Evolutionary conservation across 1,140 invertebrate genomes (phyloP), one percentile per base, ranked within the genome.

Genomic region (Amphibalanus amphitrite): DNA sequence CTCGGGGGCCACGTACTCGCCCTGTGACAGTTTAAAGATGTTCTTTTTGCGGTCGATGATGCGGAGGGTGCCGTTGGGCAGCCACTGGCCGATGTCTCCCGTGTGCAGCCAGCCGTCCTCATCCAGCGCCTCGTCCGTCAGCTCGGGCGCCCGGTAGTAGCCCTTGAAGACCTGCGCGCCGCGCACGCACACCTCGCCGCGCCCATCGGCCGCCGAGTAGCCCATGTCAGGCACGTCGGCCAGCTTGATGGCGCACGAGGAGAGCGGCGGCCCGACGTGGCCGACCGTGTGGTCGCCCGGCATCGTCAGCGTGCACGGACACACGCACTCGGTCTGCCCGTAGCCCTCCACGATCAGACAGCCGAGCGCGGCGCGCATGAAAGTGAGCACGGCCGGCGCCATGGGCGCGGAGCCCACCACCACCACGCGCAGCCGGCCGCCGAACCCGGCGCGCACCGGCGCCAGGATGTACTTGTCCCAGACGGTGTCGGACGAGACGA

Each of bases 221-320:
- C 96, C 92, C 93, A 98, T 97, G 80, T 98, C 95, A 71, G 95
- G 93, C 71, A 98, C 94, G 82, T 97, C 95, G 28, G 90, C 89
- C 74, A 98, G 81, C 85, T 97, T 97, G 69, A 97, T 85, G 79
- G 89, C 90, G 79, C 89, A 91, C 81, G 93, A 96, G 69, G 90
- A 87, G 38, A 97, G 86, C 69, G 95, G 95, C 75, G 93, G 92
- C 69, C 95, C 94, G 73, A 74, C 72, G 71, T 75, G 74, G 80
- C 93, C 92, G 70, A 91, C 88, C 38, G 88, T 85, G 79, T 88
- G 85, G 79, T 97, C 94, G 23, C 92, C 92, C 83, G 93, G 91
- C 73, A 96, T 86, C 13, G 92, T 95, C 8, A 95, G 82, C 28
- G 92, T 91, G 33, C 93, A 89, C 29, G 93, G 92, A 71, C 93